Evolutionary conservation across 2,888 invertebrate species (phyloP).

Genomic region (Caenorhabditis sp.): DNA sequence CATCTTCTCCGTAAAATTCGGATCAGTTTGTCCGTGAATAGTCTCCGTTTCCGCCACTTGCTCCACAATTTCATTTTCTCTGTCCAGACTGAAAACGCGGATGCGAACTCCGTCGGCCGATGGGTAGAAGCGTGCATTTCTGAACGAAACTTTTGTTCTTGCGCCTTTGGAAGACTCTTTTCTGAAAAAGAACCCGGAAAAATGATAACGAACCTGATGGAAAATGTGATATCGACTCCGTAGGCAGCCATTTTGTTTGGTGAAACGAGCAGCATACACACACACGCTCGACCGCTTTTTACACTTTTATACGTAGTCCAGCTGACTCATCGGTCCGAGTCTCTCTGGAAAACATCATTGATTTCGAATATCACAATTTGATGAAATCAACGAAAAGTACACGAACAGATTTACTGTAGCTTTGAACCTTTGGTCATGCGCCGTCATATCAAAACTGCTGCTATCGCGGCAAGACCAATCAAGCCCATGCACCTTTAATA

Average conservation of each 20-base stretch:
- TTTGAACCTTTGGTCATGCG: no score
- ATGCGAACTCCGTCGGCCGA: constrained; percentile 37
- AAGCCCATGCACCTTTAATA: background rate
- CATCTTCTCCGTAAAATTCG: constrained; percentile 46
- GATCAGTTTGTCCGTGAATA: constrained; percentile 42
- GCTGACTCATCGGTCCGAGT: constrained; percentile 20
- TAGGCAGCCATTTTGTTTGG: constrained; percentile 56
- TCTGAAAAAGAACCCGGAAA: constrained; percentile 3
- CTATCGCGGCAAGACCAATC: constrained; percentile 7
- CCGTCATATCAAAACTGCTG: no score
- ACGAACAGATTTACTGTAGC: constrained; percentile 5
- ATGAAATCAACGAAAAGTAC: background rate
- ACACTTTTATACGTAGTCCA: constrained; percentile 41
- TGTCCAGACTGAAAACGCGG: constrained; percentile 19
- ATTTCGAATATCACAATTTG: background rate
- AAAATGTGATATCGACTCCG: constrained; percentile 45
- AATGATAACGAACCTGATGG: constrained; percentile 40
- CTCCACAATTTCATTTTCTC: constrained; percentile 27
- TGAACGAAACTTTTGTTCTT: constrained; percentile 10
- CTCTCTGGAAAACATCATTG: background rate
- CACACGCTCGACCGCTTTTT: constrained; percentile 32
- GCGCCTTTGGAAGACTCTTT: no score
- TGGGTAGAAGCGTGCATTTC: constrained; percentile 35
- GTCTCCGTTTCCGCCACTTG: constrained; percentile 63
- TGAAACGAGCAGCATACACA: constrained; percentile 57